Conservation (phyloP, 1,140 invertebrate species). For the Achroia grisella region DNA sequence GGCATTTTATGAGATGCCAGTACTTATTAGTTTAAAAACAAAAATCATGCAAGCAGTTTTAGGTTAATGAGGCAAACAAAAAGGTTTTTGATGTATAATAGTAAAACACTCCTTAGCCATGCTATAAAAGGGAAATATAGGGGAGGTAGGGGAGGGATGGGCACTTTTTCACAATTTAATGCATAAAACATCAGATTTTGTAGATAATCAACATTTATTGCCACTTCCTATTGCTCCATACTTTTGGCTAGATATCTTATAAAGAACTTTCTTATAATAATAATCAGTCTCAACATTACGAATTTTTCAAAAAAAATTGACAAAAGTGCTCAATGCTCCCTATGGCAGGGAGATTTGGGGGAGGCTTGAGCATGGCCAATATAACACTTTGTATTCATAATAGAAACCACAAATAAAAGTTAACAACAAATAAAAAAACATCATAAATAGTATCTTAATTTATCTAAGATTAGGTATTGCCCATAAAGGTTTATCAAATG, state of each 20-base stretch:
- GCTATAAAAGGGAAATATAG: too few species aligned
- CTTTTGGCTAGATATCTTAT: slow-evolving; percentile 2
- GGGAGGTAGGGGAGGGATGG: too few species aligned
- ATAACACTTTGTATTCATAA: slow-evolving; percentile 3
- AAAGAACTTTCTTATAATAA: slow-evolving; percentile 10
- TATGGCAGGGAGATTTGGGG: slow-evolving; percentile 13
- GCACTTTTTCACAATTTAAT: too few species aligned
- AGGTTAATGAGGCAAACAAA: too few species aligned
- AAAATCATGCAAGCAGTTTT: too few species aligned
- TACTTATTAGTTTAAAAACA: too few species aligned
- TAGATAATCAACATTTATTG: too few species aligned
- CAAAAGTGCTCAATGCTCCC: slow-evolving; percentile 16
- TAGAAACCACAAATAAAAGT: slow-evolving; percentile 5
- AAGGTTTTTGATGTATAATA: too few species aligned
- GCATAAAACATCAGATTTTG: too few species aligned
- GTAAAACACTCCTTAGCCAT: too few species aligned
- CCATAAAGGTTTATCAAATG: slow-evolving; percentile 23
- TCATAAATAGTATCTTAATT: slow-evolving; percentile 5
- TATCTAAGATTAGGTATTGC: slow-evolving; percentile 22
- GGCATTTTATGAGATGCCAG: too few species aligned
- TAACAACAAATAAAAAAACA: slow-evolving; percentile 6
- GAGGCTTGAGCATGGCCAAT: slow-evolving; percentile 6
- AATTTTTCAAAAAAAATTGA: slow-evolving; percentile 5
- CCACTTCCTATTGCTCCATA: too few species aligned
- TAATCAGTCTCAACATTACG: slow-evolving; percentile 12